A percentile compares a stretch with the other conserved stretches of the same genome.
These are phyloP conservation scores for Prietella phreatophila DNA, from an alignment of 2,113 vertebrate species.

Conservation along the genomic window DNA sequence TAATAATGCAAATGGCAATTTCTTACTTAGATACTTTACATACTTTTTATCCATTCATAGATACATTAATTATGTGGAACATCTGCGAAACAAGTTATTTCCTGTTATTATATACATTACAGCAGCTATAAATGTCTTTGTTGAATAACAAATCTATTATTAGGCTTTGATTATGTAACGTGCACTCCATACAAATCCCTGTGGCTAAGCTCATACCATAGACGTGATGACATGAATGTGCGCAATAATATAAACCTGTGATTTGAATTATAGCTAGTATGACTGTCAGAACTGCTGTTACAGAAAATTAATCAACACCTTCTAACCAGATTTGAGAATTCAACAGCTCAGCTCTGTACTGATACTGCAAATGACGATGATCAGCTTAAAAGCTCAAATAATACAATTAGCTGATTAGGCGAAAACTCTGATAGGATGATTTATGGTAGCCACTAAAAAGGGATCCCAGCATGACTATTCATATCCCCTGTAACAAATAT, in stretches of 20 bases:
- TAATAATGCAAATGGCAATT: neutral
- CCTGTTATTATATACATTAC: neutral
- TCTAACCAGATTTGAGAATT: neutral
- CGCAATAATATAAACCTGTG: neutral
- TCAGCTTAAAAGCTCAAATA: neutral
- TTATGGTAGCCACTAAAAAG: neutral
- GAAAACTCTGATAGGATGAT: neutral
- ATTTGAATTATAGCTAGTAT: neutral
- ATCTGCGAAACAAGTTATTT: neutral
- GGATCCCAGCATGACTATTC: neutral
- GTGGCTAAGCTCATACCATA: no score
- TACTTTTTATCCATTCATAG: neutral
- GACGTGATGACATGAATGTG: neutral
- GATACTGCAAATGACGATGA: neutral
- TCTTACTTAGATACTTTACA: neutral
- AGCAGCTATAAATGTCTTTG: neutral
- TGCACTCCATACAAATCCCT: no score
- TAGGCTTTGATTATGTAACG: neutral
- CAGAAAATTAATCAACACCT: neutral
- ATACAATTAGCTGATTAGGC: neutral
- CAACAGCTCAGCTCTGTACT: neutral
- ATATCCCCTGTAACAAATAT: neutral
- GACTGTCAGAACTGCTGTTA: neutral
- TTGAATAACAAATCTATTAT: neutral
- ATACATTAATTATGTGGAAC: neutral